Evolutionary conservation across 1,140 invertebrate species (phyloP).

Genomic region (Drosophila leontia): DNA sequence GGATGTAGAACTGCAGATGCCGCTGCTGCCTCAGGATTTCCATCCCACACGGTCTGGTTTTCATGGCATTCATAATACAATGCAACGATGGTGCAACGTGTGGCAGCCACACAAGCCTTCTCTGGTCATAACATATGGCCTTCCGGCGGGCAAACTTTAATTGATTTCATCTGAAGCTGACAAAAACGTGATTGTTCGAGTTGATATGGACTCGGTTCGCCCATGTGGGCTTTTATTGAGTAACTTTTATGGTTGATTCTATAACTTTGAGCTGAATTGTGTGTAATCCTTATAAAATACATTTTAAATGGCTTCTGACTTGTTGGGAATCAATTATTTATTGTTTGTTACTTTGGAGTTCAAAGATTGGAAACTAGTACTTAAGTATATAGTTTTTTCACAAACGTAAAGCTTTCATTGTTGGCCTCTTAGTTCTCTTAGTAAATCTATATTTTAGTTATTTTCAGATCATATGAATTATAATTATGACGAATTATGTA

Average conservation of each 20-base stretch:
- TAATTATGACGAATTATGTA: background rate
- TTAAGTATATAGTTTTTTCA: no score
- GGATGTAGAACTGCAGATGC: constrained; percentile 57
- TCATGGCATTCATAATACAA: constrained; percentile 32
- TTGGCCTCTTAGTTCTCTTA: background rate
- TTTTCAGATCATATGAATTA: background rate
- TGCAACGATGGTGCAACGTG: constrained; percentile 40
- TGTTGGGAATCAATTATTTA: background rate
- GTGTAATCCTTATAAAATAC: background rate
- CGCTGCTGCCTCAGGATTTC: background rate
- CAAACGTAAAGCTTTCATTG: background rate
- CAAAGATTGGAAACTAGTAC: background rate
- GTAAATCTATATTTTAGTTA: background rate
- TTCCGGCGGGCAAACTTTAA: constrained; percentile 36
- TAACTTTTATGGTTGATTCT: constrained; percentile 4
- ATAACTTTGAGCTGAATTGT: background rate
- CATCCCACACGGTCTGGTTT: background rate
- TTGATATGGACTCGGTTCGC: constrained; percentile 7
- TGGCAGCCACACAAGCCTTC: constrained; percentile 36
- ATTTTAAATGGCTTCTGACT: background rate
- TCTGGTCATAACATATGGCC: background rate
- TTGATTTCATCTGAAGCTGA: constrained; percentile 41
- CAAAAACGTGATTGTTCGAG: constrained; percentile 30
- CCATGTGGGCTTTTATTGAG: background rate
- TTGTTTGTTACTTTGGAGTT: background rate